These are phyloP conservation scores for Chorisops tibialis DNA, from an alignment of 2,888 invertebrate species.

Conservation along the genomic window DNA sequence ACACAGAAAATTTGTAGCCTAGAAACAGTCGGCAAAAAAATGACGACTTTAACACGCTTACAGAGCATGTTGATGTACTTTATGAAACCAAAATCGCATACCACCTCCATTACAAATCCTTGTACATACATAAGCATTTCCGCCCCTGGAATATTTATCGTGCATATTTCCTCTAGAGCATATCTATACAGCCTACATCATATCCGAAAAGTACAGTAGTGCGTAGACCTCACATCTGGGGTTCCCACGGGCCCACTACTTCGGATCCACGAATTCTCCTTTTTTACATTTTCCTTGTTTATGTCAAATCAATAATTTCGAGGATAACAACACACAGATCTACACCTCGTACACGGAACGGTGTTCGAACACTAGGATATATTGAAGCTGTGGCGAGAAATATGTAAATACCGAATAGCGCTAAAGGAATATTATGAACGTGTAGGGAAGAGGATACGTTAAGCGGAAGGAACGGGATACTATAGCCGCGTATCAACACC, in stretches of 20 bases:
- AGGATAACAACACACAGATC: constrained; percentile 17
- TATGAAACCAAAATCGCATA: background rate
- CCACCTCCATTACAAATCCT: background rate
- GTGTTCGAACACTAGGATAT: no score
- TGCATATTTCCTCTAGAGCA: background rate
- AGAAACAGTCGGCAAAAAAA: background rate
- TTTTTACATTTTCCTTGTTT: constrained; percentile 21
- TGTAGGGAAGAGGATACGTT: no score
- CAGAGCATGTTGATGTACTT: background rate
- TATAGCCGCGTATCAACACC: no score
- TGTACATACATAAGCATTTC: background rate
- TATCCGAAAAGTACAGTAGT: background rate
- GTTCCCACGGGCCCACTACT: constrained; percentile 1
- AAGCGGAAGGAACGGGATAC: no score
- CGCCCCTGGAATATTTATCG: no score
- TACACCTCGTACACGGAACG: no score
- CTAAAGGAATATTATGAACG: no score
- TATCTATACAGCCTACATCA: background rate
- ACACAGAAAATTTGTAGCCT: background rate
- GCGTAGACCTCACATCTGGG: background rate
- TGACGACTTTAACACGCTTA: background rate
- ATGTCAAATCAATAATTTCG: constrained; percentile 25
- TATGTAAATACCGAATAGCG: no score
- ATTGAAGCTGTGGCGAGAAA: no score
- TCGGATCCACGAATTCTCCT: constrained; percentile 13